phyloP scores from a whole-genome alignment of 2,888 invertebrate genomes.

The Pharmacophagus antenor region DNA sequence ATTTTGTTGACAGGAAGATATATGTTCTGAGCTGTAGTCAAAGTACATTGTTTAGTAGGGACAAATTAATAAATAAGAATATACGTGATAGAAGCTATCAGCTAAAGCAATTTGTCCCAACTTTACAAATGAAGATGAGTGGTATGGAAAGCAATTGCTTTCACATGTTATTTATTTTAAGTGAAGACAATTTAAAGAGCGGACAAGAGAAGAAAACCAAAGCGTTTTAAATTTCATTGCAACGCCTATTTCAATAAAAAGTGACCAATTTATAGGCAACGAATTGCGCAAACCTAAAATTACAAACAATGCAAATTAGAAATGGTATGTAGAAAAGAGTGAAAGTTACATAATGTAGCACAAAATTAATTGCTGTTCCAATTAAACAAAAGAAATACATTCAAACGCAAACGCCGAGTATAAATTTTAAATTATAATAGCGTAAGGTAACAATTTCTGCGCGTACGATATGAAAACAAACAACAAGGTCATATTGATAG shows the following conservation, averaged over 20 bases:
- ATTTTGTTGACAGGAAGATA: conserved; percentile 11
- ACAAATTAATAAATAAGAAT: conserved; percentile 4
- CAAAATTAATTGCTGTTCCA: conserved; percentile 25
- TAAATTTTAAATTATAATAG: not conserved
- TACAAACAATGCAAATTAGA: conserved; percentile 17
- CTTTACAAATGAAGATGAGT: no score
- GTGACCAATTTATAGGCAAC: conserved; percentile 19
- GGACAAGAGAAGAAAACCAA: no score
- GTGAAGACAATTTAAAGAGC: not conserved
- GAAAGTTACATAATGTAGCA: conserved; percentile 28
- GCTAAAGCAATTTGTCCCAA: not conserved
- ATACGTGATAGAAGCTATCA: conserved; percentile 4
- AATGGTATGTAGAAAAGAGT: conserved; percentile 24
- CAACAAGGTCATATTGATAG: conserved; percentile 24
- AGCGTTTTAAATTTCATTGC: not conserved
- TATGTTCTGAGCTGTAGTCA: conserved; percentile 3
- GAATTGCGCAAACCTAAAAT: conserved; percentile 18
- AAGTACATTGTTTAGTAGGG: conserved; percentile 6
- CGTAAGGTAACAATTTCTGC: conserved; percentile 26
- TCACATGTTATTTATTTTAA: not conserved
- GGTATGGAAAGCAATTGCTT: not conserved
- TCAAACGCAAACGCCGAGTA: not conserved
- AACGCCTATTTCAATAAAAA: not conserved
- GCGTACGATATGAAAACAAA: conserved; percentile 15
- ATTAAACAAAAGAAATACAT: conserved; percentile 22